phyloP scores from a whole-genome alignment of 2,888 invertebrate species.

The Sclerodermus sp. region DNA sequence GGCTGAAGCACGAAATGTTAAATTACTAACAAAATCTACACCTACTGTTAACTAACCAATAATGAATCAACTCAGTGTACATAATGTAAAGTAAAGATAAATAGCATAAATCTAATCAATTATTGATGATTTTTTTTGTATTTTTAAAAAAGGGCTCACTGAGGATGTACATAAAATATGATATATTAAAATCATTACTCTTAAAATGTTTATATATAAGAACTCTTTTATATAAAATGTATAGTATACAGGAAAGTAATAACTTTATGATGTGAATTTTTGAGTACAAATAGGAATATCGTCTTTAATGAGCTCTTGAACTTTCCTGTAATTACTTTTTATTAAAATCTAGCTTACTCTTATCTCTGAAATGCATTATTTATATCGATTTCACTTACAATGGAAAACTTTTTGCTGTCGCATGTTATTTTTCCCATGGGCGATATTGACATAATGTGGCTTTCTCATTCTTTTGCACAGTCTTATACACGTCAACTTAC shows the following conservation, averaged over 20 bases:
- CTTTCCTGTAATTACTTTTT: conserved; percentile 29
- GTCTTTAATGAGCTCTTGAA: conserved; percentile 40
- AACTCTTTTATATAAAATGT: no score
- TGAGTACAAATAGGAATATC: conserved; percentile 5
- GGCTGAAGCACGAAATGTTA: conserved; percentile 27
- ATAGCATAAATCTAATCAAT: conserved; percentile 51
- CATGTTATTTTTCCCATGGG: conserved; percentile 29
- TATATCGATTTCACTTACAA: neutral
- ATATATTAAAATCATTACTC: neutral
- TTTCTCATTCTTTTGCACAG: conserved; percentile 31
- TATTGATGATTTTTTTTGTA: conserved; percentile 47
- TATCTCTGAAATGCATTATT: conserved; percentile 18
- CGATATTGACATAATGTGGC: conserved; percentile 23
- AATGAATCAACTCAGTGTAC: conserved; percentile 46
- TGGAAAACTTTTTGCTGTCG: conserved; percentile 6
- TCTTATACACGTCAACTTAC: conserved; percentile 36
- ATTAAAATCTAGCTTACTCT: conserved; percentile 3
- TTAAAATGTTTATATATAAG: no score
- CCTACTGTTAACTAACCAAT: conserved; percentile 32
- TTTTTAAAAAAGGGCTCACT: conserved; percentile 44
- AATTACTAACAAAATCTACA: conserved; percentile 26
- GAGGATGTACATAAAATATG: conserved; percentile 20
- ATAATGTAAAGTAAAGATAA: conserved; percentile 55
- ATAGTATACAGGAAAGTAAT: no score
- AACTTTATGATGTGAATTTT: neutral